Base-by-base conservation (phyloP, 2,888 invertebrate genomes). In the Heliconius aoede region DNA sequence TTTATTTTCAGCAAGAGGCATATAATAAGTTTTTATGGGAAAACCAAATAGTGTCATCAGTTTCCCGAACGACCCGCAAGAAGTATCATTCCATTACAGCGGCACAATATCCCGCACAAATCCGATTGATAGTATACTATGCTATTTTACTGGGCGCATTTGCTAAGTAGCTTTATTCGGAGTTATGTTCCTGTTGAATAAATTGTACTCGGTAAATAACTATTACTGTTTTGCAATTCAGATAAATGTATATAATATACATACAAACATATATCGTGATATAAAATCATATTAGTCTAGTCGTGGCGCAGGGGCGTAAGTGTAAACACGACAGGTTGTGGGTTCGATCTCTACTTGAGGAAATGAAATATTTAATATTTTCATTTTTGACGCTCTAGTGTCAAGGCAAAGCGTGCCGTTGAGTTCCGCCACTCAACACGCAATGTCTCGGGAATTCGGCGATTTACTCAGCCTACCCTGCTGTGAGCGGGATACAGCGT, bases 11-110 rank as follows among this genome's bases (percentile, higher is more conserved):
- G 84, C 89, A 89, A 90, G 89, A 87, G 89, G 89, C 88, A 89
- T 86, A 88, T 89, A 88, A 87, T 93, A 91, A 91, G 91, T 90
- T 93, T 93, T 93, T 93, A 93, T 90, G 89, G 86, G 86, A 85
- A 88, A 90, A 89, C 88, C 90, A 90, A 93, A 92, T 93, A 90
- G 92, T 90, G 86, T 91, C 91, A 84, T 83, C 81, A 83, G 82
- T 84, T 83, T 79, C 81, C 83, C 80, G 77, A 82, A 83, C 80
- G 81, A 80, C 80, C 83, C 80, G 77, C 80, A 83, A 82, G 80
- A 85, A 84, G 83, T 82, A 82, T 81, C 83, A 81, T 82, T 84
- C 84, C 82, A 85, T 84, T 85, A 83, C 81, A 79, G 76, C 80
- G 80, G 79, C 82, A 82, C 81, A 83, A 81, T 82, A 82, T 76